phyloP scores from a whole-genome alignment of 2,797 vertebrate species.

The Salmo trutta region DNA sequence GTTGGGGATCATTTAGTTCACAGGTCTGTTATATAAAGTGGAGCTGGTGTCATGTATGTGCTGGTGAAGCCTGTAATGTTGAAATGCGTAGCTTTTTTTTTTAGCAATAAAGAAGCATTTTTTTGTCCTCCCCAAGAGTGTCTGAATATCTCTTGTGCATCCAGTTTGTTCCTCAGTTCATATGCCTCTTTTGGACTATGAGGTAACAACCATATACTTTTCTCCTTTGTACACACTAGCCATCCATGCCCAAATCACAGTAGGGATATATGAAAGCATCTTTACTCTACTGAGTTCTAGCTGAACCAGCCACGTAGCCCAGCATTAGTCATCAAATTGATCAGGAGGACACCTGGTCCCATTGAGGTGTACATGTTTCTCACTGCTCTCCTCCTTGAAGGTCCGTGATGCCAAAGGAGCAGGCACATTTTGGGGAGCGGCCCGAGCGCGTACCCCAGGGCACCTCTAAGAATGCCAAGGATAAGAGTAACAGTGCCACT shows the following conservation, averaged over 20 bases:
- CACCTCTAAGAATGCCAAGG: slow-evolving; percentile 65
- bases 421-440: slow-evolving; percentile 42
- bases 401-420: slow-evolving; percentile 65
- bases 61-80: neutral
- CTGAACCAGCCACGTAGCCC: neutral
- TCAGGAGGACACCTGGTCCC: neutral
- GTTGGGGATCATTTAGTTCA: neutral
- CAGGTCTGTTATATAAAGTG: neutral
- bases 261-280: neutral
- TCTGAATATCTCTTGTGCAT: neutral
- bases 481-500: slow-evolving; percentile 65
- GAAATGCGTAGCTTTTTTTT: neutral
- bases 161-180: neutral
- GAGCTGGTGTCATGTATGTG: neutral
- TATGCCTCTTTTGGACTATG: neutral
- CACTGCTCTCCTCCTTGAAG: slow-evolving; percentile 22
- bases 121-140: neutral
- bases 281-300: neutral
- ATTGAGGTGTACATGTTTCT: neutral
- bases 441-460: slow-evolving; percentile 4
- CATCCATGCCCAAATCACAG: neutral
- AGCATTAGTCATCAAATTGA: neutral
- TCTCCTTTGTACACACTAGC: too few species aligned
- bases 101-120: neutral
- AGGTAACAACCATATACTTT: neutral